Conservation (phyloP, 2,888 invertebrate species). For the Eilema depressum region DNA sequence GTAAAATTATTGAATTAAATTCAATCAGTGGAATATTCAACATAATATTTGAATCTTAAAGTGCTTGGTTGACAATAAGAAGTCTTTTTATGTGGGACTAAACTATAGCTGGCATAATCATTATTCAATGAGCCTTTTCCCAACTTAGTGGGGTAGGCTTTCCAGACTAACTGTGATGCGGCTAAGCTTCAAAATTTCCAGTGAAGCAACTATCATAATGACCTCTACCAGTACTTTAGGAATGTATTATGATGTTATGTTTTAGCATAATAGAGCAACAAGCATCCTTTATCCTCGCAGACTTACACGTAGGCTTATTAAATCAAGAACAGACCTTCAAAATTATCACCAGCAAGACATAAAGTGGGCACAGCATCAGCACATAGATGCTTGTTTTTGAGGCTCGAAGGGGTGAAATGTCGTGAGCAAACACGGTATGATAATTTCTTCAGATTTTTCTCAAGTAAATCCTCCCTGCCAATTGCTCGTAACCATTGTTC, state of each 20-base stretch:
- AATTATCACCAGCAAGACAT: slow-evolving; percentile 62
- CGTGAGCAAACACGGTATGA: slow-evolving; percentile 75
- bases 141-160: no score
- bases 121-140: no score
- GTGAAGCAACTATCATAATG: no score
- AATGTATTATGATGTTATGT: no score
- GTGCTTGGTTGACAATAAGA: no score
- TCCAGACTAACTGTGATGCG: no score
- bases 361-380: slow-evolving; percentile 73
- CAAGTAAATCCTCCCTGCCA: slow-evolving; percentile 67
- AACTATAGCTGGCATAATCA: not conserved
- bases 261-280: no score
- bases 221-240: no score
- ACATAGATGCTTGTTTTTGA: slow-evolving; percentile 71
- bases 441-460: slow-evolving; percentile 56
- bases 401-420: slow-evolving; percentile 68
- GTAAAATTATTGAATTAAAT: slow-evolving; percentile 1
- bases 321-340: slow-evolving; percentile 53
- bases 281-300: no score
- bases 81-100: not conserved
- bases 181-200: no score
- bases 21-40: not conserved
- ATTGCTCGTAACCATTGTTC: slow-evolving; percentile 72
- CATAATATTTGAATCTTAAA: no score
- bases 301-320: not conserved